Base-by-base conservation (phyloP, 2,888 invertebrate genomes). In the Cheilosia pagana region DNA sequence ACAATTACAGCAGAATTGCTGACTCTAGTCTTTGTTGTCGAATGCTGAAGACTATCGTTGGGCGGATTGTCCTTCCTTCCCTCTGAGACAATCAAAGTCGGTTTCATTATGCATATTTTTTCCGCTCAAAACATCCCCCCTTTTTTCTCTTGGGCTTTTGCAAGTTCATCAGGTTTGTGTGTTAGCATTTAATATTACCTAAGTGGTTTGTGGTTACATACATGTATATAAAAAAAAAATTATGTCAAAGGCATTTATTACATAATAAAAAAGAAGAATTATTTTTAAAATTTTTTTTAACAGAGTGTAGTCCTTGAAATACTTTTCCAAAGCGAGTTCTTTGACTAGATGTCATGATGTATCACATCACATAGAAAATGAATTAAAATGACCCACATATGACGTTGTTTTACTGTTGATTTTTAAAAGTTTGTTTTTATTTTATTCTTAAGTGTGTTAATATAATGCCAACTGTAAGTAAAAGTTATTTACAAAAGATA, bases 31-130 rank as follows among this genome's bases (percentile, higher is more conserved):
- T 50, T 71, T 63, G 70, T 78, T 57, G 41, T 63, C 57, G 43
- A 53, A 53, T 52, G 41, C 21, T 21, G 16, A 57, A 21, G 70
- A 78, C 70, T 55, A 67, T 74, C 55, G 53, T n/a, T 35, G 53
- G 59, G 59, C 53, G 28, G 45, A 57, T 63, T 63, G 63, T 70
- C 63, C 63, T 78, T 78, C 77, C 77, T 78, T 78, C 57, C 70
- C 70, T 25, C 41, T 63, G 70, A 63, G 70, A 78, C 63, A 78
- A 78, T 70, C 68, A 68, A 60, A 68, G 45, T 50, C 25, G 53
- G 60, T 68, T 68, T 62, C 63, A 63, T 78, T 77, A 68, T 76
- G 60, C 60, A 52, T 12, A 45, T 55, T 41, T 68, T 78, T 68
- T 59, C 14, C 28, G 19, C 19, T 43, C 10, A 50, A 75, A 59